Evolutionary conservation across 2,797 vertebrate genomes (phyloP).

Genomic region (Brachyrhaphis roseni): DNA sequence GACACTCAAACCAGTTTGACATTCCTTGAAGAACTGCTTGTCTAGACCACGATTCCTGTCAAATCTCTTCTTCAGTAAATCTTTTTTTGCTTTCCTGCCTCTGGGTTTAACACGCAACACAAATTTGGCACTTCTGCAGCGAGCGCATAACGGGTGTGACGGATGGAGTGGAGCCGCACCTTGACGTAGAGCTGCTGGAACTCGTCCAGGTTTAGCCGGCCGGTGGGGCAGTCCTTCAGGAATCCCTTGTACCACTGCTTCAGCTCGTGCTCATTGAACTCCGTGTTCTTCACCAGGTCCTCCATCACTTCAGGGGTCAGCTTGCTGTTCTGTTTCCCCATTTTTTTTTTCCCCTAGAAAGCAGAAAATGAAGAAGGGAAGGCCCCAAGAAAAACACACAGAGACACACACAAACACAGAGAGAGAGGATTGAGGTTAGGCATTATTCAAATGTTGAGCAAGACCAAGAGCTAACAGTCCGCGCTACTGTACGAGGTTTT

Average conservation of each 20-base stretch:
- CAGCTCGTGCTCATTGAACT: conserved; percentile 98
- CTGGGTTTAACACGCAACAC: background rate
- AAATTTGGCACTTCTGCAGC: background rate
- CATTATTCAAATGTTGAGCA: conserved; percentile 4
- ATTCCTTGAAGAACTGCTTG: background rate
- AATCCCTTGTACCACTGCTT: conserved; percentile 99
- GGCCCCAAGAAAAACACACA: background rate
- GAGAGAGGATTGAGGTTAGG: background rate
- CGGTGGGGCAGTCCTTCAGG: conserved; percentile 97
- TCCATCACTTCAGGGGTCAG: conserved; percentile 99
- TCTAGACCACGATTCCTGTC: background rate
- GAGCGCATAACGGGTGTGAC: background rate
- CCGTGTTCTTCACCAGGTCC: conserved; percentile 99
- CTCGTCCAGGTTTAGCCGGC: conserved; percentile 96
- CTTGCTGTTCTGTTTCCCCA: conserved; percentile 99
- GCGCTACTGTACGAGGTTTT: background rate
- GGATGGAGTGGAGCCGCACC: conserved; percentile 70
- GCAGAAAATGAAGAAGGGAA: background rate
- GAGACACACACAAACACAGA: background rate
- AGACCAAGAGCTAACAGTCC: conserved; percentile 3
- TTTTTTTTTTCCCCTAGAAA: conserved; percentile 80
- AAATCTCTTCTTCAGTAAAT: background rate
- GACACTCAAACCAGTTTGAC: background rate
- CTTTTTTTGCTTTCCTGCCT: background rate
- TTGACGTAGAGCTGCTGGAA: conserved; percentile 99